Evolutionary conservation across 2,888 invertebrate species (phyloP), one percentile per base, ranked within the genome.

Genomic region (Tuta absoluta): DNA sequence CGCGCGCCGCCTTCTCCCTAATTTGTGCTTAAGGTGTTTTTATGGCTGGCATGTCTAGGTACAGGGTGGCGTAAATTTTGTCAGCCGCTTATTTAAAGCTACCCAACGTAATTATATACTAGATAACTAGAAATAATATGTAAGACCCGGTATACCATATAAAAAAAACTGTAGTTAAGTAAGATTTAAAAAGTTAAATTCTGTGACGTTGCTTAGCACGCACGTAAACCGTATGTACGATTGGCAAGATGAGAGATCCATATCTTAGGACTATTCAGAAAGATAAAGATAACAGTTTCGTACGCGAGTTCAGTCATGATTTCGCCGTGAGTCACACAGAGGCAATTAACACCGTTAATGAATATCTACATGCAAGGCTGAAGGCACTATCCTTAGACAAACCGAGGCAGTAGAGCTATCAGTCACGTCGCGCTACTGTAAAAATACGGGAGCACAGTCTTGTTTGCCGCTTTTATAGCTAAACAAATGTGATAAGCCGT

Each of bases 401-500:
- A 45, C 45, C 45, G 3, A n/a, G 45, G 17, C n/a, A 74, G 66
- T 68, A 72, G 21, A 67, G 73, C 73, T 76, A 75, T 77, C 77
- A 74, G 84, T 83, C 84, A 84, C 84, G 84, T 84, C 80, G 24
- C 28, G 17, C 33, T 33, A 56, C 56, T 28, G 51, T 21, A 14
- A 53, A 23, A 23, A 53, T 21, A 53, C 49, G 10, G 12, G 49
- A 49, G 11, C 49, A 49, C 21, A 49, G 11, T 11, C 24, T 12
- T 61, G 33, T 61, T 61, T 61, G 17, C 61, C 70, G 66, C 63
- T 68, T 71, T 78, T 79, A 79, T 74, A 65, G 74, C 69, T 71
- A 62, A 68, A 66, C 74, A 74, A 77, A 77, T 71, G 67, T 67
- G 67, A 65, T 77, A 80, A 79, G 72, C 66, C 68, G 65, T 75